Evolutionary conservation across 2,113 vertebrate genomes (phyloP).

Genomic region (Hyperopisus bebe): DNA sequence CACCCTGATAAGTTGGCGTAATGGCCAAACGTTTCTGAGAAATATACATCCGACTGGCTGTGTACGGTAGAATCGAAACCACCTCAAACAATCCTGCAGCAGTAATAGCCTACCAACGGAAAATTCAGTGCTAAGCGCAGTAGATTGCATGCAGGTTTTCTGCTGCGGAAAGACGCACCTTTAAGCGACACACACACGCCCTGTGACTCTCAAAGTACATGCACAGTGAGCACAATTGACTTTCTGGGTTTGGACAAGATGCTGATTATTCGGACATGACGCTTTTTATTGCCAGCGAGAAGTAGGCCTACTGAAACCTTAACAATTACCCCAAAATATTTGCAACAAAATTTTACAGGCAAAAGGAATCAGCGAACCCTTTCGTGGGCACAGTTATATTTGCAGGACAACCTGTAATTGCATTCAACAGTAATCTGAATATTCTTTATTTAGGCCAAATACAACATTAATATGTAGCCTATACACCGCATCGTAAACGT

Average conservation of each 20-base stretch:
- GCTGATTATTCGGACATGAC: background rate
- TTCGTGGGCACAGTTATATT: background rate
- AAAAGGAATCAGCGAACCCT: background rate
- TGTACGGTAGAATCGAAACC: background rate
- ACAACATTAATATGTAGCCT: background rate
- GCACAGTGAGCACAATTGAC: background rate
- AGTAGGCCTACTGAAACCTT: background rate
- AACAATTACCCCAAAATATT: background rate
- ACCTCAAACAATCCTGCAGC: background rate
- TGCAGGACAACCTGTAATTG: background rate
- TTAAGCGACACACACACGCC: background rate
- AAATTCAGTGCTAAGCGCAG: background rate
- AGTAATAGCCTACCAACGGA: background rate
- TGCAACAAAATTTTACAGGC: background rate
- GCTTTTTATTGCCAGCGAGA: background rate
- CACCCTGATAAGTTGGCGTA: background rate
- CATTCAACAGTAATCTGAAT: background rate
- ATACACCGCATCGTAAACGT: background rate
- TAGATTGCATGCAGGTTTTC: background rate
- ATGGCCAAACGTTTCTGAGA: background rate
- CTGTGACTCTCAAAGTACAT: background rate
- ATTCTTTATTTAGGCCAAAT: background rate
- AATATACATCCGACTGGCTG: background rate
- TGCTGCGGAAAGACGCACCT: background rate
- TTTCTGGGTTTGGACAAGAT: background rate